Evolutionary conservation across 2,888 invertebrate genomes (phyloP).

Genomic region (Mythimna ferrago): DNA sequence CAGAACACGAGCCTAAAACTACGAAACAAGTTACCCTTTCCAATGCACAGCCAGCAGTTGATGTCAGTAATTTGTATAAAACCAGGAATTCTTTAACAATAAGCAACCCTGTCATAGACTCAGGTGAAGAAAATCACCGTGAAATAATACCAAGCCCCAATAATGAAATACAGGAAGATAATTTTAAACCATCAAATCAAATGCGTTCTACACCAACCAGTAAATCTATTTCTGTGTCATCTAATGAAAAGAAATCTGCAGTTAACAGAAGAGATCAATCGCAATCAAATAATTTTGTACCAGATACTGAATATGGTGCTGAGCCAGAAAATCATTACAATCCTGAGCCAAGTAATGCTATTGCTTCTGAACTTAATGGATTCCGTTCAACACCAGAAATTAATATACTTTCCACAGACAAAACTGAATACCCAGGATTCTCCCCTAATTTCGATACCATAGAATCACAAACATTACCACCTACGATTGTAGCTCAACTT

Average conservation of each 20-base stretch:
- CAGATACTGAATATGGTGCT: constrained; percentile 4
- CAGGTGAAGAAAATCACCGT: constrained; percentile 43
- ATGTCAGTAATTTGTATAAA: constrained; percentile 13
- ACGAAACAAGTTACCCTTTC: constrained; percentile 4
- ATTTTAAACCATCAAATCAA: background rate
- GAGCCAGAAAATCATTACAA: constrained; percentile 15
- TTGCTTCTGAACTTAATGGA: constrained; percentile 11
- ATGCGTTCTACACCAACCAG: constrained; percentile 15
- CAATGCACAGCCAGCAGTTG: constrained; percentile 1
- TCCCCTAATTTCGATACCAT: background rate
- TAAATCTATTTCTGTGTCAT: background rate
- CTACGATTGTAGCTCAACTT: constrained; percentile 2
- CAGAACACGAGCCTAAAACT: constrained; percentile 18
- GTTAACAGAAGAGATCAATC: constrained; percentile 2
- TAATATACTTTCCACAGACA: background rate
- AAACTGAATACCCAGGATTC: constrained; percentile 12
- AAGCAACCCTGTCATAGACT: constrained; percentile 45
- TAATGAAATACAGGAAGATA: constrained; percentile 32
- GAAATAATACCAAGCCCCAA: constrained; percentile 25
- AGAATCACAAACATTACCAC: constrained; percentile 10
- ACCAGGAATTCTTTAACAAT: constrained; percentile 26
- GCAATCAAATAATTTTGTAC: background rate
- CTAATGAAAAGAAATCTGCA: constrained; percentile 2
- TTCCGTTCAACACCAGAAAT: background rate
- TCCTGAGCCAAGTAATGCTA: constrained; percentile 7